Evolutionary conservation across 1,140 invertebrate species (phyloP).

Genomic region (Pogonomyrmex barbatus): DNA sequence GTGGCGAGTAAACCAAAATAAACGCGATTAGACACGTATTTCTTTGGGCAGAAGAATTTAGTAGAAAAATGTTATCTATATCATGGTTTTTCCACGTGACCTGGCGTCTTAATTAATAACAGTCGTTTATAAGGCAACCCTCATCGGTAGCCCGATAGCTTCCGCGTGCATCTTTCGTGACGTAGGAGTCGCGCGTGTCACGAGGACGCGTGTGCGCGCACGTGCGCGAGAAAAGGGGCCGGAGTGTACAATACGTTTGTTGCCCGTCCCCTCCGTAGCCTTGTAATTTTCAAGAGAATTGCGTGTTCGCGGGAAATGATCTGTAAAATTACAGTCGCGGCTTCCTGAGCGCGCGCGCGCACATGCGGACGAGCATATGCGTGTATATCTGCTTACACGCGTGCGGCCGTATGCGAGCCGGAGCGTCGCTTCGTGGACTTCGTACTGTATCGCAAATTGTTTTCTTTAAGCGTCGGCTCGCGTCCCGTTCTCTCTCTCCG

Average conservation of each 20-base stretch:
- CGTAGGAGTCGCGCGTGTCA: conserved; percentile 14
- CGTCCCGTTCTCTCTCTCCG: conserved; percentile 1
- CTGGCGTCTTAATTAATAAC: conserved; percentile 22
- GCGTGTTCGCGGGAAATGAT: conserved; percentile 69
- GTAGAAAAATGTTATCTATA: not conserved
- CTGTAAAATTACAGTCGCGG: conserved; percentile 69
- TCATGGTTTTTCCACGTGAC: not conserved
- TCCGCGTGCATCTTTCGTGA: conserved; percentile 31
- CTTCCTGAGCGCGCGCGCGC: conserved; percentile 60
- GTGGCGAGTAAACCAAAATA: not conserved
- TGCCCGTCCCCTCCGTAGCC: conserved; percentile 41
- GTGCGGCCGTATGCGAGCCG: not conserved
- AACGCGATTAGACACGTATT: not conserved
- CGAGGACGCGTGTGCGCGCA: conserved; percentile 25
- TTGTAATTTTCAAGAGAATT: conserved; percentile 70
- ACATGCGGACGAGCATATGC: conserved; percentile 36
- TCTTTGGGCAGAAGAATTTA: not conserved
- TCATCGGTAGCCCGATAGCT: not conserved
- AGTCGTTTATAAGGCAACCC: not conserved
- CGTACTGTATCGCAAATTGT: conserved; percentile 30
- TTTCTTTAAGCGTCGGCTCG: not conserved
- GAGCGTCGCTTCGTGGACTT: conserved; percentile 49
- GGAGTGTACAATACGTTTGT: not conserved
- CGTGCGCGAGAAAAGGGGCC: conserved; percentile 51
- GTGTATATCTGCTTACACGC: not conserved